Base-by-base conservation (phyloP, 1,140 invertebrate species). In the Phymastichus coffea region DNA sequence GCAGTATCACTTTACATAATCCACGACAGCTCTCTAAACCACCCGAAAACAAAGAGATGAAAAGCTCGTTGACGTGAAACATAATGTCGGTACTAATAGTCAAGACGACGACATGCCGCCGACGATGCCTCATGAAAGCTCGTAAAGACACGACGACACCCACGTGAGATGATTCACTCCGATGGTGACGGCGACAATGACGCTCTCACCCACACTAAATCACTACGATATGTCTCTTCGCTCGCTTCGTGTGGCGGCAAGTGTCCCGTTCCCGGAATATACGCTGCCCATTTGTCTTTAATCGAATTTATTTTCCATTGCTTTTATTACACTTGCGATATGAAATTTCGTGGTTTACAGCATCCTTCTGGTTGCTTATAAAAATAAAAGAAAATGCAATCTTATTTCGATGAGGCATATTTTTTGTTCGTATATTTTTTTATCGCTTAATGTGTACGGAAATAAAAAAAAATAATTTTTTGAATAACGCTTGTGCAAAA, bases 1-100 rank as follows among this genome's bases (percentile, higher is more conserved):
- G 19, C 22, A 23, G 23, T 25, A 38, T 17, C 19, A 37, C 48
- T 38, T n/a, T n/a, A n/a, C n/a, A n/a, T n/a, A n/a, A n/a, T n/a
- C n/a, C n/a, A 28, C 28, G 43, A 48, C 22, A 12, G 30, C 28
- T 8, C n/a, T 23, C 43, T 57, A 57, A 57, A 20, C 26, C 43
- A 26, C 38, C 38, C 25, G 25, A 10, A 2, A 23, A 20, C 22
- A n/a, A 37, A 30, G 28, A n/a, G n/a, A n/a, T 44, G 41, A 12
- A 57, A 57, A 46, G 60, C 38, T 37, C 41, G 54, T 57, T 48
- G 53, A 57, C 54, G 40, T 57, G 47, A 48, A 57, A 62, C 47
- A 47, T 61, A 54, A 61, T 54, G 51, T 35, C 41, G 30, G 23
- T 49, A 47, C 59, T 61, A 61, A 61, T 61, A 61, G 59, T 56